phyloP scores from a whole-genome alignment of 1,140 invertebrate genomes.

The Drosophila bocqueti region DNA sequence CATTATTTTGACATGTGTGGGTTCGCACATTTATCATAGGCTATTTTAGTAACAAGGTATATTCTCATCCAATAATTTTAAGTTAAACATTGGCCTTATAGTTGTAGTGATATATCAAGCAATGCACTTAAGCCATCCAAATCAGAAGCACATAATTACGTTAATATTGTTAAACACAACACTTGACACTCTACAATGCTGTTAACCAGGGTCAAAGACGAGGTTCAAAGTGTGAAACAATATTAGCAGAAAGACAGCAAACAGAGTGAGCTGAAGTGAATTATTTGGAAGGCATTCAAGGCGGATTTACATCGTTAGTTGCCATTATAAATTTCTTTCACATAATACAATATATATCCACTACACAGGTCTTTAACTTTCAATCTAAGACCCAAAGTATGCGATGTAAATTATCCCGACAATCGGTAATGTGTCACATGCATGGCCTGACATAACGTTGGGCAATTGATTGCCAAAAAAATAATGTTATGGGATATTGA shows the following conservation, averaged over 20 bases:
- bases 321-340: too few species aligned
- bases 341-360: background rate
- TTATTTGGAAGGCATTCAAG: slow-evolving; percentile 9
- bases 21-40: slow-evolving; percentile 10
- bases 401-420: slow-evolving; percentile 37
- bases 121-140: background rate
- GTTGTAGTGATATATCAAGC: slow-evolving; percentile 4
- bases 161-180: slow-evolving; percentile 47
- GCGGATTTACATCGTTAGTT: background rate
- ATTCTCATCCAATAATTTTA: background rate
- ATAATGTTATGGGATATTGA: slow-evolving; percentile 59
- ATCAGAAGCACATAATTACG: slow-evolving; percentile 19
- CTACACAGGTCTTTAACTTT: background rate
- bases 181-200: slow-evolving; percentile 58
- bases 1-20: slow-evolving; percentile 23
- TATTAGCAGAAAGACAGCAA: slow-evolving; percentile 4
- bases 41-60: background rate
- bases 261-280: background rate
- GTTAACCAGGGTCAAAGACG: slow-evolving; percentile 36
- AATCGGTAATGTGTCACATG: slow-evolving; percentile 52
- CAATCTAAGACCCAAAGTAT: background rate
- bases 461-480: slow-evolving; percentile 64
- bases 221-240: slow-evolving; percentile 6
- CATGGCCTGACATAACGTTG: slow-evolving; percentile 15
- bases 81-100: background rate